phyloP scores from a whole-genome alignment of 2,113 vertebrate species.

The Halcyon senegalensis region DNA sequence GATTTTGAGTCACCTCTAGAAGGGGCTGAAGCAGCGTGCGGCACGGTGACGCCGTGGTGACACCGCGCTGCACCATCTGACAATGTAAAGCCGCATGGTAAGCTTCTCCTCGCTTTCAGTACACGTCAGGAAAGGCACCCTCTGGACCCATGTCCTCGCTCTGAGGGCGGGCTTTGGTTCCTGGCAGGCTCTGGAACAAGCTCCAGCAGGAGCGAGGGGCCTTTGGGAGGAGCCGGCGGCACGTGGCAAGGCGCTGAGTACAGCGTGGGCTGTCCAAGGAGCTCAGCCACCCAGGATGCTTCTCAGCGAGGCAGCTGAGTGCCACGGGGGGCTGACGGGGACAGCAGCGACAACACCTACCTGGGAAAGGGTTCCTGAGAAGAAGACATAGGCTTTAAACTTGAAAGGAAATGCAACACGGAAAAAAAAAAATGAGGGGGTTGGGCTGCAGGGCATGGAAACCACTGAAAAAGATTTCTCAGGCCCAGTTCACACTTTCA shows the following conservation, averaged over 20 bases:
- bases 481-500: background rate
- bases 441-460: background rate
- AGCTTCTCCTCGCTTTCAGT: background rate
- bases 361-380: background rate
- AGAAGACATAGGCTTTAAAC: background rate
- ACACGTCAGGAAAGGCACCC: background rate
- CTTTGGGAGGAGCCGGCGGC: background rate
- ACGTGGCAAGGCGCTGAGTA: fast-evolving
- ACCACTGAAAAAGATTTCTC: background rate
- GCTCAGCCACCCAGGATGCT: background rate
- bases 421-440: too few species aligned
- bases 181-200: background rate
- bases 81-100: background rate
- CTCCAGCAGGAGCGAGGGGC: background rate
- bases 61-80: background rate
- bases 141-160: background rate
- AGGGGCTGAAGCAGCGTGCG: fast-evolving
- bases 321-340: background rate
- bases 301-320: background rate
- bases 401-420: background rate
- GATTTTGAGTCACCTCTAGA: background rate
- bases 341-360: background rate
- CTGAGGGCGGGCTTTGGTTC: background rate
- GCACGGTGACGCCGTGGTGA: background rate
- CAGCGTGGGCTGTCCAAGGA: background rate